Evolutionary conservation across 2,888 invertebrate genomes (phyloP), one percentile per base, ranked within the genome.

Genomic region (Physocephala rufipes): DNA sequence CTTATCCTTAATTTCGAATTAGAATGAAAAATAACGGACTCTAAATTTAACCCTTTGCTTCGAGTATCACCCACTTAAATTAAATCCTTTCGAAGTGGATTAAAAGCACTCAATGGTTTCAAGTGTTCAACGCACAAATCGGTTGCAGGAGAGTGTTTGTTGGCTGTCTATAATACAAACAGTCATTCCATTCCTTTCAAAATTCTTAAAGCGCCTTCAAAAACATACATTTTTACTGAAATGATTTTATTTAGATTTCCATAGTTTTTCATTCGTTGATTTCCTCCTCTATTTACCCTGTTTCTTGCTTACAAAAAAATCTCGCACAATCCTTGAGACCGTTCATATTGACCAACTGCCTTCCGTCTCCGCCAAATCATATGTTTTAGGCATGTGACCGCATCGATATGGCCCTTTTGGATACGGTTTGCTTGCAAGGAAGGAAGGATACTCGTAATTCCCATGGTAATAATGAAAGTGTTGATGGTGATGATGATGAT

Each of bases 311-410:
- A 28, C 15, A 26, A 47, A 45, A 51, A 51, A 49, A 30, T 26
- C 51, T 51, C 61, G 26, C 62, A 68, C 61, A 49, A 67, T 68
- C 61, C 51, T 49, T 61, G 30, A 66, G 3, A 68, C 9, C 36
- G 5, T 36, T 36, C 36, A 68, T 67, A 59, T 61, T 59, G 68
- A 61, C 62, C 51, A 43, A 62, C 68, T 21, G 30, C 24, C 53
- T 65, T 49, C 53, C 7, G 7, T n/a, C 47, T 58, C 43, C 7
- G 47, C 45, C 28, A n/a, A n/a, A 59, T 28, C 71, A 71, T 71
- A 71, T 71, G 71, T 63, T 62, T 51, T 49, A n/a, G 63, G 62
- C 71, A 62, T 63, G 67, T 71, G 71, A 53, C 70, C 13, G 16
- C n/a, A 45, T 43, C 16, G 21, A 21, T 36, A 43, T 9, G 24